Evolutionary conservation across 2,113 vertebrate genomes (phyloP).

Genomic region (Entosphenus tridentatus): DNA sequence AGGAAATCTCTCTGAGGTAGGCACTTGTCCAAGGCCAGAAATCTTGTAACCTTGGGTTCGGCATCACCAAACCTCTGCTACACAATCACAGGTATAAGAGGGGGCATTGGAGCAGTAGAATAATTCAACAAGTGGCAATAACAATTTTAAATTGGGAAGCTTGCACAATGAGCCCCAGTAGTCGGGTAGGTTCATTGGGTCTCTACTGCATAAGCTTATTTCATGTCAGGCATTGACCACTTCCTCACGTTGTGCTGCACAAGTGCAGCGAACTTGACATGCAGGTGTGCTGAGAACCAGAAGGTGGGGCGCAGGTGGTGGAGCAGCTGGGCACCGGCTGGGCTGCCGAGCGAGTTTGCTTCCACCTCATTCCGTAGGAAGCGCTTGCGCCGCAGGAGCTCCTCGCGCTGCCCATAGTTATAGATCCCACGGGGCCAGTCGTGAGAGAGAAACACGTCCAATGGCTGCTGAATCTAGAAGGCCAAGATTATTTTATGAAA

Average conservation of each 20-base stretch:
- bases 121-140: no score
- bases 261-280: constrained; percentile 82
- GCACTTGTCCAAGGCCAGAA: constrained; percentile 91
- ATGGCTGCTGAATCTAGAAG: constrained; percentile 25
- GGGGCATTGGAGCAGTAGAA: no score
- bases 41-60: constrained; percentile 55
- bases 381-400: constrained; percentile 55
- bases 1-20: constrained; percentile 73
- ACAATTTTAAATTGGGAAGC: no score
- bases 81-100: no score
- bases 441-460: constrained; percentile 81
- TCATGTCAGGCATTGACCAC: no score
- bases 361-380: constrained; percentile 83
- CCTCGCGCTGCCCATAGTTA: constrained; percentile 53
- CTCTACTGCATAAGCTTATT: no score
- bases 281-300: constrained; percentile 93
- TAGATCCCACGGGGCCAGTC: constrained; percentile 92
- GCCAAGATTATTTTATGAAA: no score
- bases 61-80: constrained; percentile 13
- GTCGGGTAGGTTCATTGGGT: no score
- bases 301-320: constrained; percentile 59
- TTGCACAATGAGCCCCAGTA: no score
- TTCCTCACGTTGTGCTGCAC: constrained; percentile 60
- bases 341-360: constrained; percentile 59
- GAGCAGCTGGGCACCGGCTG: constrained; percentile 64